These are phyloP conservation scores for Eupithecia exiguata DNA, from an alignment of 2,888 invertebrate genomes.

Conservation along the genomic window DNA sequence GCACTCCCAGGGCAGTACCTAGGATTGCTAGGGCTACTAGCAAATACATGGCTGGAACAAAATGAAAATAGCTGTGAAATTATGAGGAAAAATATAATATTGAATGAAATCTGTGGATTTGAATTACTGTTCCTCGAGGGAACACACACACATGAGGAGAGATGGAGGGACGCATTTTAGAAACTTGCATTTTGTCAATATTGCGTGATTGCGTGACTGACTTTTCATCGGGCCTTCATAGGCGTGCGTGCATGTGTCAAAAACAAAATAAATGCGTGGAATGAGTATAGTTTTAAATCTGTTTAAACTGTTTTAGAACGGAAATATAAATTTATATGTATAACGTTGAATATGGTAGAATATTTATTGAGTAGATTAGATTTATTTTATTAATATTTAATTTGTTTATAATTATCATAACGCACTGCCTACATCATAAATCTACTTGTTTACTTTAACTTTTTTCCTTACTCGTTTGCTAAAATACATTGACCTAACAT, in stretches of 20 bases:
- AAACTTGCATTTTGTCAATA: too few species aligned
- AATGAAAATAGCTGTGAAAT: not conserved
- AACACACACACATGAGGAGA: too few species aligned
- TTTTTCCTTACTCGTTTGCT: not conserved
- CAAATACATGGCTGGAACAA: conserved; percentile 72
- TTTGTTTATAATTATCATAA: not conserved
- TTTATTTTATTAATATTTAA: too few species aligned
- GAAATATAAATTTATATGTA: too few species aligned
- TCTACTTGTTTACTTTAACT: not conserved
- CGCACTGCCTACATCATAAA: not conserved
- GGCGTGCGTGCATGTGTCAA: too few species aligned
- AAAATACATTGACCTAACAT: not conserved
- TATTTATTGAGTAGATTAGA: too few species aligned
- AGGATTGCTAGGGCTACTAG: conserved; percentile 61
- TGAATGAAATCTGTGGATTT: not conserved
- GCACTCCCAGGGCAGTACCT: conserved; percentile 57
- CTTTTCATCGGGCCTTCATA: too few species aligned
- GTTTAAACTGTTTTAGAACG: not conserved
- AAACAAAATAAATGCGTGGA: too few species aligned
- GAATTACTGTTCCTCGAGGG: not conserved
- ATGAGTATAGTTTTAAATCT: not conserved
- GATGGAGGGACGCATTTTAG: too few species aligned
- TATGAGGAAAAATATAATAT: not conserved
- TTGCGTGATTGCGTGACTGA: too few species aligned
- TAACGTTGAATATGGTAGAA: not conserved